Base-by-base conservation (phyloP, 2,113 vertebrate species). In the Arothron firmamentum region DNA sequence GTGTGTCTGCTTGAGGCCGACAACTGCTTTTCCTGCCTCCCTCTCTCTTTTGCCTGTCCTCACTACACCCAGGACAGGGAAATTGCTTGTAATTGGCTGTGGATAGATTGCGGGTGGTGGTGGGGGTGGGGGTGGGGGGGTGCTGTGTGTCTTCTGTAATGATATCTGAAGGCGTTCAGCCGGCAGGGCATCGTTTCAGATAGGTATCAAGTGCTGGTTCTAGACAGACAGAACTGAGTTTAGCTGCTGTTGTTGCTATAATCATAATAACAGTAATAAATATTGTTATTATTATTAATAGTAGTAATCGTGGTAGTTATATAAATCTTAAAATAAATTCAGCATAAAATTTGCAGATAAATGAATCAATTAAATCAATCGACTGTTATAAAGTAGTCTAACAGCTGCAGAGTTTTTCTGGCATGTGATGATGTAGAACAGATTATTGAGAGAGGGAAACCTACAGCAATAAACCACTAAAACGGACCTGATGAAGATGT, bases 71-170 rank as follows among this genome's bases (percentile, higher is more conserved):
- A 72, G 76, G 84, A 84, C 83, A 77, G 82, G 78, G 84, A 88
- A 90, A 90, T 89, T 85, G 86, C 78, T 79, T 20, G 81, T 89
- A 89, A 89, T 87, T 87, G 87, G 81, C 78, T 78, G 71, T 79
- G 82, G 85, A 87, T 84, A 69, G 77, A 84, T 87, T 88, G 82
- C 38, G 84, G 76, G 78, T 85, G 88, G 82, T 77, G 83, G 21
- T n/a, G 85, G 62, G 80, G 77, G 74, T 79, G 80, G 67, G 21
- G n/a, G 85, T 59, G 80, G 77, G 74, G 78, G 80, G 67, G 83
- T 85, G 82, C 80, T 79, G 72, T 83, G 75, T 83, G 78, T 88
- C 84, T 83, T 67, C 78, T 70, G 61, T 89, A 90, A 88, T 81
- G 18, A 80, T 77, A 74, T 86, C 88, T 87, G 86, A 87, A 87